These are phyloP conservation scores for Charaxes varanes DNA, from an alignment of 1,140 invertebrate species.

Conservation along the genomic window DNA sequence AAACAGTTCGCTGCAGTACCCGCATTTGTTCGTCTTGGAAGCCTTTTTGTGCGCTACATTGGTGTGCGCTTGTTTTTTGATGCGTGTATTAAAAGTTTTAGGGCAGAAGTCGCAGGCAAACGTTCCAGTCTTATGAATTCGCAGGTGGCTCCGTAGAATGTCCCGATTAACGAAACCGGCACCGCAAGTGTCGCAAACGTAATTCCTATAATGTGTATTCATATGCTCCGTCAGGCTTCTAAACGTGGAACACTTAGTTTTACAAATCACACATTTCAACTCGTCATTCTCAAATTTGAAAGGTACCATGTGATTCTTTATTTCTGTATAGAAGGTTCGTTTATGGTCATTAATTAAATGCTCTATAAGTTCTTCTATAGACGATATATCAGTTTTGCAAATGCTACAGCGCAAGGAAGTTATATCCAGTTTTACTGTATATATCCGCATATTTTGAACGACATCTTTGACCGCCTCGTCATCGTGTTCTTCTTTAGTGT, in stretches of 20 bases:
- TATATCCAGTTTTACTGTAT: constrained; percentile 32
- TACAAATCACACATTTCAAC: constrained; percentile 15
- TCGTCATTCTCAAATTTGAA: constrained; percentile 31
- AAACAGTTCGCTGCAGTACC: constrained; percentile 31
- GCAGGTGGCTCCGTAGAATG: constrained; percentile 7
- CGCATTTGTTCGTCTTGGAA: constrained; percentile 28
- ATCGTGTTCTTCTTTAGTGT: constrained; percentile 25
- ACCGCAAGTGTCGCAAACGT: constrained; percentile 16
- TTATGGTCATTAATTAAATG: constrained; percentile 25
- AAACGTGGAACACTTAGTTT: constrained; percentile 5
- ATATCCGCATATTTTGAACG: constrained; percentile 9
- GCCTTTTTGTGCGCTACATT: constrained; percentile 19
- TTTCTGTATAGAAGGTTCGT: constrained; percentile 19
- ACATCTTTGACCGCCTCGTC: constrained; percentile 7
- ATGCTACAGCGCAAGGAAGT: constrained; percentile 27
- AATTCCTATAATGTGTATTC: constrained; percentile 23
- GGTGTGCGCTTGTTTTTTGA: constrained; percentile 27
- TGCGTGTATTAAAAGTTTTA: constrained; percentile 22
- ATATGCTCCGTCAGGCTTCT: constrained; percentile 14
- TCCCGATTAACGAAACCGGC: constrained; percentile 14
- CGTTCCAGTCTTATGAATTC: constrained; percentile 8
- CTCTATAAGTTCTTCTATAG: constrained; percentile 13
- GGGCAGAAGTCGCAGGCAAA: constrained; percentile 27
- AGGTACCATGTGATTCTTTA: constrained; percentile 30
- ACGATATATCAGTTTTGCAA: constrained; percentile 11